phyloP scores from a whole-genome alignment of 2,797 vertebrate species.

The Botia kubotai region DNA sequence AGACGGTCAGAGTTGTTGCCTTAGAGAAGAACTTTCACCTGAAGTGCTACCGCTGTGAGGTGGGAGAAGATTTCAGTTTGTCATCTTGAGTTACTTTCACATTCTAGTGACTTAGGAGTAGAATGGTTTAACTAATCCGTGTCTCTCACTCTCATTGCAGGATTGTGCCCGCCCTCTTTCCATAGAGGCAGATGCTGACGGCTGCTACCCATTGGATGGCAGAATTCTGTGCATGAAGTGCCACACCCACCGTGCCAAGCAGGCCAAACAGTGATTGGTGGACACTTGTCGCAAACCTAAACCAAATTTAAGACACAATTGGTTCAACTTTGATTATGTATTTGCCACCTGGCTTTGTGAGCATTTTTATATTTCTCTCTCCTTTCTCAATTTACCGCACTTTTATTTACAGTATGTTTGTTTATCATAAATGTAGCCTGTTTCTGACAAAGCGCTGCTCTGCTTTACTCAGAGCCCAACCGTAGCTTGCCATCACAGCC shows the following conservation, averaged over 20 bases:
- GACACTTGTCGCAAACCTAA: slow-evolving; percentile 65
- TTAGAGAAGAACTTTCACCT: slow-evolving; percentile 98
- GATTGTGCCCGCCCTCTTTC: slow-evolving; percentile 92
- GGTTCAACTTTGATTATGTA: slow-evolving; percentile 69
- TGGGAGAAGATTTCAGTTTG: slow-evolving; percentile 57
- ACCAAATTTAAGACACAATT: slow-evolving; percentile 77
- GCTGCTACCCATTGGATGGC: slow-evolving; percentile 94
- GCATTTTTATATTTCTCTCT: slow-evolving; percentile 4
- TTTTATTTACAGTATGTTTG: slow-evolving; percentile 12
- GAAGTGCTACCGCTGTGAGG: slow-evolving; percentile 98
- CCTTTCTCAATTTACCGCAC: slow-evolving; percentile 1
- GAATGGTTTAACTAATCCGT: too few species aligned
- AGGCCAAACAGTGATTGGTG: slow-evolving; percentile 76
- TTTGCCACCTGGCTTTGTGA: slow-evolving; percentile 63
- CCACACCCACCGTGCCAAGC: slow-evolving; percentile 87
- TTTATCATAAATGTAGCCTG: slow-evolving; percentile 10
- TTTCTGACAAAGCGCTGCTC: slow-evolving; percentile 4
- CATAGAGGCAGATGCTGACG: slow-evolving; percentile 93
- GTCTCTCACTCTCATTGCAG: slow-evolving; percentile 65
- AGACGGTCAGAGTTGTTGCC: slow-evolving; percentile 94
- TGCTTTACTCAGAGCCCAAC: not conserved
- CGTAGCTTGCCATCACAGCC: too few species aligned
- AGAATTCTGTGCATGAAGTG: slow-evolving; percentile 95
- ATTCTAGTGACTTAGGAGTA: not conserved
- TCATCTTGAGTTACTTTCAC: not conserved